Base-by-base conservation (phyloP, 2,888 invertebrate genomes). In the Drosophila flavopinicola region DNA sequence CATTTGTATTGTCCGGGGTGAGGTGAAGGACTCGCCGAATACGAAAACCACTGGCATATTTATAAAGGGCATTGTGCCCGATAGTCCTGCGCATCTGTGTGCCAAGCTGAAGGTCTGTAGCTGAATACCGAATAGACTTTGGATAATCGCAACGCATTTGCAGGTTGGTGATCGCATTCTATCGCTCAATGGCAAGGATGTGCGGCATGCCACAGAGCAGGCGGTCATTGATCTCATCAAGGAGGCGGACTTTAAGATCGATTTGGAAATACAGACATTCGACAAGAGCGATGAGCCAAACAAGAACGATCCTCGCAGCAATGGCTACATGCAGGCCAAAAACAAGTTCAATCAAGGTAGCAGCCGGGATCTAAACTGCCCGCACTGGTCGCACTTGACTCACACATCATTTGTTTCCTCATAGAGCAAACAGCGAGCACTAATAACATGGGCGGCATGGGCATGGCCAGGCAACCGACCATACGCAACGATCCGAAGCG, bases 1-100 rank as follows among this genome's bases (percentile, higher is more conserved):
- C 6, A 98, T 99, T 90, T 98, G 97, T 91, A 99, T 99, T 80
- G 98, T 99, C 29, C 98, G 99, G 56, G 97, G 98, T 87, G 97
- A 97, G 93, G 90, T 90, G 13, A 91, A 95, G 54, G 93, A 94
- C 74, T 94, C 94, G 69, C 95, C 91, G 9, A 89, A 89, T 57
- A 85, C 90, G 38, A 90, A 95, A 52, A 94, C 98, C 75, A 95
- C 97, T 57, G 99, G 99, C 5, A 99, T 99, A 88, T 99, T 99
- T 91, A 97, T 99, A 89, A 99, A 99, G 91, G 97, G 98, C 87
- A 98, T 99, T 0, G 94, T 98, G 10, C 94, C 97, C 0, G 95
- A 97, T 68, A 98, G 98, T 91, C 98, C 99, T 0, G 99, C 99
- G 0, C 98, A 97, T 44, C 93, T 94, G 82, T 95, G 96, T 71